Percentiles rank a stretch among this genome's conserved stretches.
phyloP scores from a whole-genome alignment of 2,797 vertebrate genomes.

The Phrynocephalus guinanensis region DNA sequence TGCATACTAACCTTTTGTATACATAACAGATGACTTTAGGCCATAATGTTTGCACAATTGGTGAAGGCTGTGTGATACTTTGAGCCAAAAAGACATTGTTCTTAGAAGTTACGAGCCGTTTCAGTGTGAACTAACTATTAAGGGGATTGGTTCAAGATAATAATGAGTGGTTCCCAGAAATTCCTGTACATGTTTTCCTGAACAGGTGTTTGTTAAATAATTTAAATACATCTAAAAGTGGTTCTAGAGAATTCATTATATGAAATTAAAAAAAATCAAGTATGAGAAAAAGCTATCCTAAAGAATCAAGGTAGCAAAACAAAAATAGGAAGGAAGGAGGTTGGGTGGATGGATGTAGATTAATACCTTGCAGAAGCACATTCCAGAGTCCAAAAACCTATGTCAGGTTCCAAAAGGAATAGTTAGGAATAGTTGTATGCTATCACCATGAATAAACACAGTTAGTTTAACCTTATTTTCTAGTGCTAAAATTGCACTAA shows the following conservation, averaged over 20 bases:
- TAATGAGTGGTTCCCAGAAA: not conserved
- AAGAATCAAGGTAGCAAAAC: not conserved
- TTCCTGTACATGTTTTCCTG: not conserved
- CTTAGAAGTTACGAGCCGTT: slow-evolving; percentile 22
- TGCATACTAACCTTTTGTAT: slow-evolving; percentile 27
- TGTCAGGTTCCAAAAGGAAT: not conserved
- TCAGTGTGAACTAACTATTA: slow-evolving; percentile 4
- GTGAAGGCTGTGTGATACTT: slow-evolving; percentile 22
- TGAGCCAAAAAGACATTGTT: slow-evolving; percentile 25
- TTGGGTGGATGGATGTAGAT: too few species aligned
- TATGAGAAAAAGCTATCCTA: not conserved
- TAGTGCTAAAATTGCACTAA: not conserved
- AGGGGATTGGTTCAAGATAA: not conserved
- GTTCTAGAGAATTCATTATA: not conserved
- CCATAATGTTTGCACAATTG: not conserved
- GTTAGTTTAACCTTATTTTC: not conserved
- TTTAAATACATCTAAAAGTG: not conserved
- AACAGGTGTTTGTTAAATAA: not conserved
- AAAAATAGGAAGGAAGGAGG: not conserved
- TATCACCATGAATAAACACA: not conserved
- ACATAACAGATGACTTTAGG: not conserved
- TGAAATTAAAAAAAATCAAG: not conserved
- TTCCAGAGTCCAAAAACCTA: not conserved
- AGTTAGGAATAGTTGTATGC: not conserved
- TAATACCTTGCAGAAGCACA: not conserved